Evolutionary conservation across 2,113 vertebrate genomes (phyloP), one percentile per base, ranked within the genome.

Genomic region (Macquaria australasica): DNA sequence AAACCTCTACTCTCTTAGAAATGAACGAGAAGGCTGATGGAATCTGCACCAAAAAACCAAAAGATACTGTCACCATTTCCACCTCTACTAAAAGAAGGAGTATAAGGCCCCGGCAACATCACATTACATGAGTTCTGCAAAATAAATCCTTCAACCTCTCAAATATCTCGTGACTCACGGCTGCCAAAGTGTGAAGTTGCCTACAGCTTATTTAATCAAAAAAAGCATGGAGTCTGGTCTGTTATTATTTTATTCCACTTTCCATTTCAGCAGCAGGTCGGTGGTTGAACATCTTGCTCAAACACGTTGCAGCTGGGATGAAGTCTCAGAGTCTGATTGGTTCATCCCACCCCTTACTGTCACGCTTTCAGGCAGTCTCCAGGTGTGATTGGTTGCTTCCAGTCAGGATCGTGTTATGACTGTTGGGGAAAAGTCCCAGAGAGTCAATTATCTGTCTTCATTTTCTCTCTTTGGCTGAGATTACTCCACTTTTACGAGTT

Each of bases 201-300:
- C 83, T 70, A 10, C 63, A 86, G 60, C 31, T 85, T 71, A 55
- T 62, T 82, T 67, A 34, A 62, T 73, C 66, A 23, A 43, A 69
- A 67, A 5, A 50, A 12, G 39, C 50, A 63, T 11, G 7, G 31
- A 55, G 37, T 41, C 60, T 82, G 81, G 60, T 75, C 80, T 90
- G 85, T 92, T 72, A 87, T 91, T 89, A 90, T 89, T 63, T 87
- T 67, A 80, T 92, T 88, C 83, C 87, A 87, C 89, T 91, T 94
- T 93, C 85, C 82, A 79, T 89, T 84, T 92, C 48, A 53, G 55
- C 68, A 20, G 83, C 74, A 69, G 75, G n/a, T 79, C 21, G 43
- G 71, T 28, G 80, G 89, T 39, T 79, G 64, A 71, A 20, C 18
- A 16, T 87, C 89, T 21, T 87, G 88, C 84, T 90, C 63, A 0